Evolutionary conservation across 35 echinoderm and acorn worm species (phyloP).

Genomic region (Ptychodera flava): DNA sequence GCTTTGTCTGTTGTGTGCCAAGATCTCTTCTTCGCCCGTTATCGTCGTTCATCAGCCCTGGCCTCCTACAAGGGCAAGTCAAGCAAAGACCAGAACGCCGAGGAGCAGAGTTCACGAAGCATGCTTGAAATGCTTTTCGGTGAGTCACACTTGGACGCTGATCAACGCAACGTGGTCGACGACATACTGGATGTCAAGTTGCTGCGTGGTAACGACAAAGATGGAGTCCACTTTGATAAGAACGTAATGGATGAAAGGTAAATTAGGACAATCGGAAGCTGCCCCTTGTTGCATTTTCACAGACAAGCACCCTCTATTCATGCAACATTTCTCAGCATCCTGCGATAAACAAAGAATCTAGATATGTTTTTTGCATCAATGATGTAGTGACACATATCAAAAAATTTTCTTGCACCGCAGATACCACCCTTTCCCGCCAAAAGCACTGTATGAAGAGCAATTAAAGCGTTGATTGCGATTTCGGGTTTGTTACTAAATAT

Average conservation of each 20-base stretch:
- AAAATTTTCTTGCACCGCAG: too few species aligned
- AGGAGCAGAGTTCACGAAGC: conserved; percentile 8
- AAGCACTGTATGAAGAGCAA: too few species aligned
- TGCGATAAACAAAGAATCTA: too few species aligned
- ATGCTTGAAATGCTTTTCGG: conserved; percentile 68
- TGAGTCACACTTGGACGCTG: conserved; percentile 37
- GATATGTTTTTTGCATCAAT: too few species aligned
- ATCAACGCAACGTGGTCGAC: conserved; percentile 59
- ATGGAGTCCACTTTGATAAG: conserved; percentile 70
- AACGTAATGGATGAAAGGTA: conserved; percentile 71
- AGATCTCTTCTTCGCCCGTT: conserved; percentile 92
- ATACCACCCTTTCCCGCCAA: too few species aligned
- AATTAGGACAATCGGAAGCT: too few species aligned
- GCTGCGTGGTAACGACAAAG: conserved; percentile 42
- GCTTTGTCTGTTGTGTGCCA: conserved; percentile 82
- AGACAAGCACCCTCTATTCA: too few species aligned
- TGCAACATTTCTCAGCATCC: too few species aligned
- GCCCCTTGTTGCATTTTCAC: neutral
- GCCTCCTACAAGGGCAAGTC: conserved; percentile 13
- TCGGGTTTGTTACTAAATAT: too few species aligned
- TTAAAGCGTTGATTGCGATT: too few species aligned
- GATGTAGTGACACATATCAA: too few species aligned
- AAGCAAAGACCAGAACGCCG: neutral
- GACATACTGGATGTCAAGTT: conserved; percentile 80
- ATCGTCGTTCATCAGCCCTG: conserved; percentile 39